Conservation (phyloP, 2,797 vertebrate species). For the Catamblyrhynchus diadema region DNA sequence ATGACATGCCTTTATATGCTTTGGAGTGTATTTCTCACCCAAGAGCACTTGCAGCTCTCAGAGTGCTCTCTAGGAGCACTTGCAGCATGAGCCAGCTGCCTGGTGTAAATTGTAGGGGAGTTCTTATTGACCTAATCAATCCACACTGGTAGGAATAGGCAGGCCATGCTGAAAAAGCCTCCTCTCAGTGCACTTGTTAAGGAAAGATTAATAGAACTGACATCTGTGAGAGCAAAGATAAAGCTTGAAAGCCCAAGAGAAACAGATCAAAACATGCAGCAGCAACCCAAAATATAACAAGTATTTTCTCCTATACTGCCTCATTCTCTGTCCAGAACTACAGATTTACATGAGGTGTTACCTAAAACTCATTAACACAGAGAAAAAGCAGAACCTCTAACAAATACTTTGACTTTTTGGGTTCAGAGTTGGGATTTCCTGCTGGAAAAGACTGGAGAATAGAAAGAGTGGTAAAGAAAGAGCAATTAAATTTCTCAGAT, state of each 20-base stretch:
- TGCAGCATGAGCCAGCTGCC: neutral
- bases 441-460: neutral
- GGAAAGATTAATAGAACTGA: neutral
- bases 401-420: neutral
- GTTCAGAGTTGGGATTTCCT: neutral
- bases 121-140: neutral
- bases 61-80: neutral
- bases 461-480: neutral
- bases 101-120: neutral
- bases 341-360: neutral
- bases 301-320: neutral
- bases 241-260: neutral
- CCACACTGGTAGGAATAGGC: neutral
- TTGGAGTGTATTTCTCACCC: neutral
- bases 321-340: neutral
- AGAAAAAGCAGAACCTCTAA: neutral
- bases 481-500: neutral
- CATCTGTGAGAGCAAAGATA: neutral
- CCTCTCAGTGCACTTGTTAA: neutral
- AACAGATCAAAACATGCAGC: neutral
- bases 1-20: neutral
- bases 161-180: neutral
- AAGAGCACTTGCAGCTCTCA: neutral
- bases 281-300: neutral
- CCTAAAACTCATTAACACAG: neutral